Base-by-base conservation (phyloP, 1,140 invertebrate genomes). In the Eumeta japonica region DNA sequence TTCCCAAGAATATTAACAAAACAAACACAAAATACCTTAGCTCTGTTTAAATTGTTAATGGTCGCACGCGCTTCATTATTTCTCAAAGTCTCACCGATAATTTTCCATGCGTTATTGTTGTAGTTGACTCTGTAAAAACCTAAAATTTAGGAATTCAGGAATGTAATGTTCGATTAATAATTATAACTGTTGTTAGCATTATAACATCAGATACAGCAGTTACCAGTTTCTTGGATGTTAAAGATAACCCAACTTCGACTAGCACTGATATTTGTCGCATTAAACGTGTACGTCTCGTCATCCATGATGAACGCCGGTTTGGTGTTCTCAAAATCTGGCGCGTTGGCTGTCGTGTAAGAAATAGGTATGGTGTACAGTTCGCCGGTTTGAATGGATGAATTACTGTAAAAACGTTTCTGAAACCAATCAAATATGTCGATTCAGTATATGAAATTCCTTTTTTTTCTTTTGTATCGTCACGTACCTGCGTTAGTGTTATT, bases 41-140 rank as follows among this genome's bases (percentile, higher is more conserved):
- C 90, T 52, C 89, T 77, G 62, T 91, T 93, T 0, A 86, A 56
- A 37, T 80, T 75, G 48, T 84, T 79, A 40, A 93, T 88, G 2
- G 70, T 65, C 37, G 52, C 47, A 41, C 67, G 32, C 29, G 73
- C 73, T 2, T 55, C 41, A 18, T 73, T 63, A 18, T 73, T 63
- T 9, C 67, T 61, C 2, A 90, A 54, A 9, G 72, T 64, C 0
- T 68, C 28, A 10, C 78, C 72, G 13, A 86, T 81, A 1, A 74
- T 64, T 20, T 79, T 48, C 89, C 88, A 92, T 3, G 79, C 79
- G 4, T 51, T 51, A 0, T 62, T 55, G 35, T 89, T 84, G 54
- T 94, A 93, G 55, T 87, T 87, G 0, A 92, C 88, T 30, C 89
- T 78, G 62, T 90, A 92, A 42, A 86, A 87, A 14, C 88, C 89